These are phyloP conservation scores for Myathropa florea DNA, from an alignment of 2,888 invertebrate genomes.

Conservation along the genomic window DNA sequence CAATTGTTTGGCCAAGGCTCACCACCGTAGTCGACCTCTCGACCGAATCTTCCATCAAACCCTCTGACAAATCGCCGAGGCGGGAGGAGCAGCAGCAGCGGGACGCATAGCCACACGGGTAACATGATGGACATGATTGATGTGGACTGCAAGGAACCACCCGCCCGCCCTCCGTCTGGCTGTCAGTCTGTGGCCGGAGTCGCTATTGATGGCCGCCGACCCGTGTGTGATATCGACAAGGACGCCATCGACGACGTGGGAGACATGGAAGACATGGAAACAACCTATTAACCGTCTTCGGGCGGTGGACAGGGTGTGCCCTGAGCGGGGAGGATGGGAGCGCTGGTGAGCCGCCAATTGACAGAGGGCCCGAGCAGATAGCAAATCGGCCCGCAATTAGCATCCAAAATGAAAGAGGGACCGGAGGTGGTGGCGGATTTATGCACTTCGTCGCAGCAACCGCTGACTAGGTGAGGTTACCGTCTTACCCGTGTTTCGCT, in stretches of 20 bases:
- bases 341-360: constrained; percentile 19
- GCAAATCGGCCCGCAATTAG: constrained; percentile 51
- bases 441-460: constrained; percentile 53
- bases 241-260: constrained; percentile 19
- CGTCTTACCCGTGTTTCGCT: constrained; percentile 37
- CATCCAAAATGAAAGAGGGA: constrained; percentile 41
- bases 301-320: constrained; percentile 16
- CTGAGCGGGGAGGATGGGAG: constrained; percentile 9
- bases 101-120: constrained; percentile 24
- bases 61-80: constrained; percentile 53
- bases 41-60: constrained; percentile 59
- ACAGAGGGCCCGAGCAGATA: constrained; percentile 21
- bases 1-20: constrained; percentile 38
- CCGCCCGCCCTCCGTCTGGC: not conserved
- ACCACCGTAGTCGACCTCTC: constrained; percentile 24
- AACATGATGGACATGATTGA: constrained; percentile 62
- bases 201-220: constrained; percentile 29
- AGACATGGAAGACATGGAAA: not conserved
- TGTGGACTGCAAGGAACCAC: constrained; percentile 23
- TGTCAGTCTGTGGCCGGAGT: constrained; percentile 39
- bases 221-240: constrained; percentile 17
- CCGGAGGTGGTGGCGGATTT: constrained; percentile 40
- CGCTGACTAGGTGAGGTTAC: constrained; percentile 25
- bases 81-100: not conserved
- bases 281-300: constrained; percentile 30